Evolutionary conservation across 35 echinoderm and acorn worm species (phyloP), one percentile per base, ranked within the genome.

Genomic region (Stichopus chloronotus): DNA sequence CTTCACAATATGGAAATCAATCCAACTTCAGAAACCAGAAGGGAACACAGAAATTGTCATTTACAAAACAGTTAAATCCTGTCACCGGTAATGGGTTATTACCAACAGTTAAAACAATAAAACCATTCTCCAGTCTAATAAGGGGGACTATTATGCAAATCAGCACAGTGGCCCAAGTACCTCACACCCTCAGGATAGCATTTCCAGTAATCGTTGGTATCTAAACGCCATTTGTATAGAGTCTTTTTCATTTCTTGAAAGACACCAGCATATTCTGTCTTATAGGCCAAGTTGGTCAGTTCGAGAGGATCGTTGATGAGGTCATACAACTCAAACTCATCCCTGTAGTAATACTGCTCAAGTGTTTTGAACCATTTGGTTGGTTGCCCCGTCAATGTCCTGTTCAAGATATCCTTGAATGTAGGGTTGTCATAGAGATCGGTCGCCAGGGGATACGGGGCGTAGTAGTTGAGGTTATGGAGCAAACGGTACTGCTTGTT

Each of bases 351-450:
- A 60, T 99, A 99, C 54, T 95, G 53, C 11, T 96, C 93, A 53
- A 99, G 79, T 20, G 95, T 93, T 71, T 99, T 99, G 79, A 94
- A 96, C 97, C 97, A 99, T 57, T 99, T 56, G 25, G 97, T 99
- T 6, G 95, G 97, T 72, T 96, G 60, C 11, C 92, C 88, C 10
- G 85, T 76, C 17, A 77, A 57, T 2, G 97, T 95, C 57, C 90
- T 83, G 72, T 99, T 99, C 56, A 99, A 91, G 43, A 93, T 99
- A 57, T 99, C 97, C 60, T 91, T 81, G 43, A 99, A 96, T 0
- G 97, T 99, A 2, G 91, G 93, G 53, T 79, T 96, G 52, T 87
- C 76, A 81, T 91, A 94, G 52, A 99, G 92, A 69, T 99, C 97
- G 13, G 94, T 93, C 9, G 97, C 97, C 20, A 99, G 58, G 79